Evolutionary conservation across 2,797 vertebrate genomes (phyloP).

Genomic region (Alca torda): DNA sequence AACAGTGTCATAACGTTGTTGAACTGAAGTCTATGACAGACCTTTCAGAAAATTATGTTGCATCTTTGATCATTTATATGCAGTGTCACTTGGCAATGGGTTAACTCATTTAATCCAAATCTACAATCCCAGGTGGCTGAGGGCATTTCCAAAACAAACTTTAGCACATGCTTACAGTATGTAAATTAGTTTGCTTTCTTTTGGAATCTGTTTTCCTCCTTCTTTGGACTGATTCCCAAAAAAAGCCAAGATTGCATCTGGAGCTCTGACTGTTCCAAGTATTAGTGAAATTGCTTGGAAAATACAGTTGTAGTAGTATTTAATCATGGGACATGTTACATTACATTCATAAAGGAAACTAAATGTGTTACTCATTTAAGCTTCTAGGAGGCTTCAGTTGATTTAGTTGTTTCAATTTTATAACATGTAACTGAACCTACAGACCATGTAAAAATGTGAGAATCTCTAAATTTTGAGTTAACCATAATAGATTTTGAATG

Average conservation of each 20-base stretch:
- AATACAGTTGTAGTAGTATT: neutral
- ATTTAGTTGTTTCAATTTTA: neutral
- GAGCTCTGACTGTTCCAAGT: neutral
- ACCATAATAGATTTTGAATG: neutral
- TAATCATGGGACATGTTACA: neutral
- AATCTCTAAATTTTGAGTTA: neutral
- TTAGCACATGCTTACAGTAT: neutral
- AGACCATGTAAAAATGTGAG: neutral
- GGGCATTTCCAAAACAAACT: slow-evolving; percentile 12
- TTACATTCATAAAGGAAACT: neutral
- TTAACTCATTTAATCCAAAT: neutral
- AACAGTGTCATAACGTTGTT: neutral
- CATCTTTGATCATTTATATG: neutral
- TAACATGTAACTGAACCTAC: neutral
- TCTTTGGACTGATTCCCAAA: neutral
- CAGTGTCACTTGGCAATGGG: neutral
- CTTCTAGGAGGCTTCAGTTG: neutral
- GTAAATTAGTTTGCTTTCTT: slow-evolving; percentile 24
- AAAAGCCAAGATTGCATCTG: slow-evolving; percentile 5
- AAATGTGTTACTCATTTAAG: neutral
- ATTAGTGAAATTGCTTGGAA: slow-evolving; percentile 32
- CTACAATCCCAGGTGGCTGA: neutral
- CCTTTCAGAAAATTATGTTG: neutral
- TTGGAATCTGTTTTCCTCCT: neutral
- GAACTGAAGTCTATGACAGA: neutral